Percentiles rank a stretch among this genome's conserved stretches.
These are phyloP conservation scores for Euplagia quadripunctaria DNA, from an alignment of 2,888 invertebrate genomes.

Conservation along the genomic window DNA sequence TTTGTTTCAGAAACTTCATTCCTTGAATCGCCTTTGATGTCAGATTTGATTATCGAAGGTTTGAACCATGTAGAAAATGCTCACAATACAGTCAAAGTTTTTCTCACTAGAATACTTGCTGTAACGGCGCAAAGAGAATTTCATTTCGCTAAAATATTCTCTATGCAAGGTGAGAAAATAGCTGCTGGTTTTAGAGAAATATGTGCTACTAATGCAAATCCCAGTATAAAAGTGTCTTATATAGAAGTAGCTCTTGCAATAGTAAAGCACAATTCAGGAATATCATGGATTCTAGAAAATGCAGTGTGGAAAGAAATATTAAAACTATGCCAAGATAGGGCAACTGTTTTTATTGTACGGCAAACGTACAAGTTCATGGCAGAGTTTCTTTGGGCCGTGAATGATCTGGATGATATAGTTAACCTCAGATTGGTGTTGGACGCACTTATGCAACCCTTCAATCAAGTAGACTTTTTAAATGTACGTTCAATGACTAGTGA, in stretches of 20 bases:
- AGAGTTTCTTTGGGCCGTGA: constrained; percentile 86
- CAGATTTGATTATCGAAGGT: constrained; percentile 68
- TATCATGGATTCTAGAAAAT: constrained; percentile 89
- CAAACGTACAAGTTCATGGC: constrained; percentile 90
- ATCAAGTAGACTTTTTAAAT: constrained; percentile 84
- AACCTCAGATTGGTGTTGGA: constrained; percentile 87
- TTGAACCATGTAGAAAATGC: constrained; percentile 59
- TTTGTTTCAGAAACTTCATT: constrained; percentile 71
- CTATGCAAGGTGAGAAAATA: constrained; percentile 67
- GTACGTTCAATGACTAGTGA: constrained; percentile 82
- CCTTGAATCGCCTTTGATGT: constrained; percentile 64
- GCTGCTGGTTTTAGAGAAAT: constrained; percentile 64
- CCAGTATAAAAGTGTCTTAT: constrained; percentile 90
- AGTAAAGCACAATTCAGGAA: constrained; percentile 88
- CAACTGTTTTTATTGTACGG: constrained; percentile 91
- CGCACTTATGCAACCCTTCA: constrained; percentile 87
- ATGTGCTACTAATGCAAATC: constrained; percentile 74
- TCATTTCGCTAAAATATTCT: constrained; percentile 86
- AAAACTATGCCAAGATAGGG: constrained; percentile 88
- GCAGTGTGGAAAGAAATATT: constrained; percentile 90
- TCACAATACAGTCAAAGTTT: constrained; percentile 83
- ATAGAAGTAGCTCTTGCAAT: constrained; percentile 89
- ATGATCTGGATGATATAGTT: constrained; percentile 78
- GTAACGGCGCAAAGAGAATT: constrained; percentile 87
- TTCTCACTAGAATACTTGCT: constrained; percentile 89